Percentiles rank a stretch among this genome's conserved stretches.
Conservation (phyloP, 2,797 vertebrate genomes). For the Notoglanidium macrostoma region DNA sequence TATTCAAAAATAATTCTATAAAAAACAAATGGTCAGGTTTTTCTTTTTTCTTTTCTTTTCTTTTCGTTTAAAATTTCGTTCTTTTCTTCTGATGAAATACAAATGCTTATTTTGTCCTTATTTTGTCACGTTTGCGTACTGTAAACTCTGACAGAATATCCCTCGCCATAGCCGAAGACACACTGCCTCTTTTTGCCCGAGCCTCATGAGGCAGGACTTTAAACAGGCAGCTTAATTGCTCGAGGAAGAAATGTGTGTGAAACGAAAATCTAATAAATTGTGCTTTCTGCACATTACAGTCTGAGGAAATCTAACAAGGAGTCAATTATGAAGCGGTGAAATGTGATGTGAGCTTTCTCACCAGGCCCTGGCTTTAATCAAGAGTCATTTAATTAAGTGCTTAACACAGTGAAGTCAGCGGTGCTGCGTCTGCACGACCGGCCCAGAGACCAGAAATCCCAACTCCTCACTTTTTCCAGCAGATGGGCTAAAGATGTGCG, state of each 20-base stretch:
- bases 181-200: background rate
- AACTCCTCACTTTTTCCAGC: slow-evolving; percentile 5
- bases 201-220: slow-evolving; percentile 29
- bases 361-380: slow-evolving; percentile 70
- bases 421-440: slow-evolving; percentile 46
- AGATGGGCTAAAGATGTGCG: slow-evolving; percentile 32
- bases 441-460: slow-evolving; percentile 25
- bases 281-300: slow-evolving; percentile 52
- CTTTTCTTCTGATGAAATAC: background rate
- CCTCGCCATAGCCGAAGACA: background rate
- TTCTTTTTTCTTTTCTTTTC: background rate
- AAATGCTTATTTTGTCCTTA: background rate
- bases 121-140: background rate
- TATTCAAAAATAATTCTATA: no score
- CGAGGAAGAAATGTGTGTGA: slow-evolving; percentile 42
- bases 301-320: slow-evolving; percentile 55
- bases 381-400: slow-evolving; percentile 67
- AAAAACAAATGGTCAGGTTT: no score
- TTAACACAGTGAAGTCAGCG: slow-evolving; percentile 53
- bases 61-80: background rate
- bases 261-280: slow-evolving; percentile 54
- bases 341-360: slow-evolving; percentile 67
- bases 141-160: slow-evolving; percentile 1
- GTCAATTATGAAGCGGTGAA: slow-evolving; percentile 64
- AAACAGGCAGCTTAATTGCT: slow-evolving; percentile 48